phyloP scores from a whole-genome alignment of 2,888 invertebrate genomes.

The Trichopoda pennipes region DNA sequence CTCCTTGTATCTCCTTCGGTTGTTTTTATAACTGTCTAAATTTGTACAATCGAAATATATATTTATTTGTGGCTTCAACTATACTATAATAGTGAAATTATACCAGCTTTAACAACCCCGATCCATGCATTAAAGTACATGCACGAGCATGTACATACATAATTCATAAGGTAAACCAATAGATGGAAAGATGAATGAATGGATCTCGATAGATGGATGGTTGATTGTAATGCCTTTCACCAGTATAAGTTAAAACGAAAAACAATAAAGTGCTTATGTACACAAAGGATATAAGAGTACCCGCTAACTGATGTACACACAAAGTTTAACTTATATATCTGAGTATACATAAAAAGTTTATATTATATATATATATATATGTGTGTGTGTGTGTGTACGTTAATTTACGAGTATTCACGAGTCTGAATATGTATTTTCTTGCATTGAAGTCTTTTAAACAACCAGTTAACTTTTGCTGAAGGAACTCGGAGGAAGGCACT shows the following conservation, averaged over 20 bases:
- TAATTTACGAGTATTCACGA: too few relatives aligned
- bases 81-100: neutral
- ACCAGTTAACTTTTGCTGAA: constrained; percentile 54
- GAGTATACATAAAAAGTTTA: neutral
- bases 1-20: too few relatives aligned
- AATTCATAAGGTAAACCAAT: constrained; percentile 58
- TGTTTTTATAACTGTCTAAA: too few relatives aligned
- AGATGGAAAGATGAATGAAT: constrained; percentile 41
- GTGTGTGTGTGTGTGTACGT: neutral
- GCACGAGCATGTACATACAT: constrained; percentile 5
- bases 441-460: constrained; percentile 49
- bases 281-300: constrained; percentile 75
- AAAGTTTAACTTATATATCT: too few relatives aligned
- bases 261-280: constrained; percentile 79
- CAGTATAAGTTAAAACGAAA: constrained; percentile 71
- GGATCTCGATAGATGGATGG: constrained; percentile 25
- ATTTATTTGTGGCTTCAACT: too few relatives aligned
- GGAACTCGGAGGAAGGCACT: constrained; percentile 33
- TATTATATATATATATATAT: neutral
- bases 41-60: too few relatives aligned
- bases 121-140: neutral
- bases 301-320: constrained; percentile 26
- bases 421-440: neutral
- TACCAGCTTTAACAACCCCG: too few relatives aligned
- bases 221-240: constrained; percentile 56